Base-by-base conservation (phyloP, 2,888 invertebrate genomes). In the Gari tellinella region DNA sequence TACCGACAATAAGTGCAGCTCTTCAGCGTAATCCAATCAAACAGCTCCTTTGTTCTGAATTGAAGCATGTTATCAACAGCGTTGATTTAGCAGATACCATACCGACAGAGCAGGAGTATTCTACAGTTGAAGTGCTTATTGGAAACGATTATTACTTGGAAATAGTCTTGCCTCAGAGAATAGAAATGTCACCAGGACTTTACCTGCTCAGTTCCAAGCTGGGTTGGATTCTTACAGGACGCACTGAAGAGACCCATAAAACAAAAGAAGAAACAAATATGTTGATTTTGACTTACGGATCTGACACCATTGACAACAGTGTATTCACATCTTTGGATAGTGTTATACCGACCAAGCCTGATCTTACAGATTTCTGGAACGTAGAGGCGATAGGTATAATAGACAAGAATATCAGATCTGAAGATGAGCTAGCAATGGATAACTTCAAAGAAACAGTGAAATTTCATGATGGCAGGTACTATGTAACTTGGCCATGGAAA, bases 401-500 rank as follows among this genome's bases (percentile, higher is more conserved):
- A 19, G 69, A 63, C 25, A 23, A 55, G n/a, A 14, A 15, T 8
- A 41, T n/a, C 14, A 38, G 19, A 21, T 19, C 45, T 19, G 64
- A 70, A 12, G 70, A 64, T 37, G 40, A 52, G 38, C 26, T 19
- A 19, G 72, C 52, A 5, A 60, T 65, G 55, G 25, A 55, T 19
- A 38, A 48, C 1, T 73, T 64, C 41, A 60, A 37, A 49, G 51
- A 68, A 14, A 62, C 49, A n/a, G 1, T 63, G 15, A 60, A 31
- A 31, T 58, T 51, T 61, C 5, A 23, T 45, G 38, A 74, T 8
- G 60, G 55, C 21, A 10, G 52, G 15, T 70, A 70, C 40, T 51
- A 61, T 5, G 69, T 66, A 1, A 69, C n/a, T 23, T 62, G 61
- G 63, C 65, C 70, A 1, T 75, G 66, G 62, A 75, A 75, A 41